Base-by-base conservation (phyloP, 64 coral and sea anemone species). In the Montipora efflorescens region DNA sequence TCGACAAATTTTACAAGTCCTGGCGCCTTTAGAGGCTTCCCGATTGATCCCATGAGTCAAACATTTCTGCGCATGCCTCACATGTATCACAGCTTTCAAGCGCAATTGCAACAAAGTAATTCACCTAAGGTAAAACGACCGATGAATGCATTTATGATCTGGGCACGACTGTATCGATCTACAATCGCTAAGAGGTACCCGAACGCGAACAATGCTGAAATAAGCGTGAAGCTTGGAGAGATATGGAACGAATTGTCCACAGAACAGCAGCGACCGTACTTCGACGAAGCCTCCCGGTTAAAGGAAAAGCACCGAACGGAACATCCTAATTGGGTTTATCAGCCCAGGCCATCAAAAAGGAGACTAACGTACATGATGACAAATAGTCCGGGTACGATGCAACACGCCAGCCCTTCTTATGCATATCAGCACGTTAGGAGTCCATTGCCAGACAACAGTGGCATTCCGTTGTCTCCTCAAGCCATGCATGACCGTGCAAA, bases 141-240 rank as follows among this genome's bases (percentile, higher is more conserved):
- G 9, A 95, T 98, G 96, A 98, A 98, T 75, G 96, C 96, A 3
- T 98, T 98, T 55, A 98, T 98, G 96, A 98, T 98, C 46, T 98
- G 96, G 96, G 96, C 96, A 19, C 58, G 94, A 3, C 87, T 95
- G 20, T 90, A 98, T 51, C 93, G 96, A 28, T 98, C 96, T 43
- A 95, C 96, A 4, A 98, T 98, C 71, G 96, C 96, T 2, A 98
- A 98, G 62, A 85, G 96, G 25, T 98, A 94, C 87, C 94, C 96
- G 7, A 89, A 90, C 52, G 96, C 96, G 4, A 98, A 98, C 20
- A 98, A 98, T n/a, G 96, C 96, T 0, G 96, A 98, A 73, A 98
- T 98, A 28, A 95, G 93, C 75, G 91, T 98, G 6, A 98, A 95
- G 53, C 96, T 98, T 18, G 96, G 96, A 13, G 96, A 98, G 48